phyloP scores from a whole-genome alignment of 2,888 invertebrate species.

The Bruchidius siliquastri region DNA sequence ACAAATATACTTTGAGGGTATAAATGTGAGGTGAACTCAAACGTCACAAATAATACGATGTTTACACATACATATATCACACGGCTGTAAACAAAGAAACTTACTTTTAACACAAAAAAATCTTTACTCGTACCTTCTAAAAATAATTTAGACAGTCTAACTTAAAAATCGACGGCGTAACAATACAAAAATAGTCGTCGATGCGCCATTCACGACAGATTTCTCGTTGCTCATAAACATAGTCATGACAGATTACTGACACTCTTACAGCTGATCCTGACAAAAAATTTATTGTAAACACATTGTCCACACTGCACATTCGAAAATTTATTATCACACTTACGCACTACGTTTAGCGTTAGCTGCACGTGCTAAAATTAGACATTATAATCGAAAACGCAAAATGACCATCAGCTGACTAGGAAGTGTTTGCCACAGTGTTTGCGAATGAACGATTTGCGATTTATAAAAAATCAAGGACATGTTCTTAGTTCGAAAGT shows the following conservation, averaged over 20 bases:
- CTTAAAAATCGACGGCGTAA: constrained; percentile 5
- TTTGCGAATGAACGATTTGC: constrained; percentile 33
- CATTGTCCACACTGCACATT: constrained; percentile 14
- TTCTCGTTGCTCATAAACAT: constrained; percentile 35
- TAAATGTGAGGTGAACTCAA: constrained; percentile 6
- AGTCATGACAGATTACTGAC: constrained; percentile 39
- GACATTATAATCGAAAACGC: constrained; percentile 37
- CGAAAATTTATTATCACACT: constrained; percentile 1
- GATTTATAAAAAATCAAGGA: constrained; percentile 31
- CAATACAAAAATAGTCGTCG: constrained; percentile 18
- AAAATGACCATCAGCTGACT: constrained; percentile 41
- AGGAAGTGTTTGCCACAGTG: constrained; percentile 38
- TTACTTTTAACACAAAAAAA: constrained; percentile 10
- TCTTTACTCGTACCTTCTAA: constrained; percentile 5
- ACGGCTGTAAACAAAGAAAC: constrained; percentile 28
- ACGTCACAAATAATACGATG: constrained; percentile 10
- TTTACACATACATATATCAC: constrained; percentile 13
- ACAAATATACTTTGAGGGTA: not conserved
- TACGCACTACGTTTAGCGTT: constrained; percentile 12
- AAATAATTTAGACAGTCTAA: constrained; percentile 13
- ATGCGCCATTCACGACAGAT: constrained; percentile 35
- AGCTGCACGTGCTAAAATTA: constrained; percentile 26
- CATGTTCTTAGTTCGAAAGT: constrained; percentile 17
- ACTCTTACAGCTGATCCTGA: constrained; percentile 44
- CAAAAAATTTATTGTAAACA: constrained; percentile 26